These are phyloP conservation scores for Aleiodes alternator DNA, from an alignment of 2,888 invertebrate genomes.

Conservation along the genomic window DNA sequence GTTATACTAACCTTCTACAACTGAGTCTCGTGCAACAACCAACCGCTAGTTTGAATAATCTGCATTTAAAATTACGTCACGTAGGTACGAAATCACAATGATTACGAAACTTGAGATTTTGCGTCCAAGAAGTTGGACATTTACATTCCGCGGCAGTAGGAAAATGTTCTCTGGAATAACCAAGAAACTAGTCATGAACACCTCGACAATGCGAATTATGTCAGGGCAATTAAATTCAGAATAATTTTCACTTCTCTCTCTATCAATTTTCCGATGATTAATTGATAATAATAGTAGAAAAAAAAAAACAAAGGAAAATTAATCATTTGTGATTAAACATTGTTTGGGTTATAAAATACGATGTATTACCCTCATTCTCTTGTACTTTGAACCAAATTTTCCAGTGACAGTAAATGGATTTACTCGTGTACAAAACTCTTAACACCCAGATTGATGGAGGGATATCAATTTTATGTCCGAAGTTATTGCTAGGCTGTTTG, in stretches of 20 bases:
- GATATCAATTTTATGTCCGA: conserved; percentile 66
- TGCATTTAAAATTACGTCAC: conserved; percentile 69
- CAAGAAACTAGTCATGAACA: conserved; percentile 28
- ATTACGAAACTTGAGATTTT: conserved; percentile 69
- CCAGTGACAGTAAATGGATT: neutral
- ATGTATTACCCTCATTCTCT: neutral
- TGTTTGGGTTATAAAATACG: neutral
- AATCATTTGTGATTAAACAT: neutral
- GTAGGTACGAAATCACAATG: conserved; percentile 68
- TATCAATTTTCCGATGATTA: conserved; percentile 4
- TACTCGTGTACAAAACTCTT: conserved; percentile 26
- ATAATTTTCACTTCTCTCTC: conserved; percentile 7
- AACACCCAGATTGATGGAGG: conserved; percentile 50
- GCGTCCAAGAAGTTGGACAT: conserved; percentile 53
- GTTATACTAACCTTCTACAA: conserved; percentile 31
- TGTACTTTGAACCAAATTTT: neutral
- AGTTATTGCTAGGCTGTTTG: conserved; percentile 68
- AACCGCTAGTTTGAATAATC: conserved; percentile 66
- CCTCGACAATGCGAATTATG: conserved; percentile 22
- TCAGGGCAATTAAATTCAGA: conserved; percentile 17
- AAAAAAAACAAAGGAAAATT: no score
- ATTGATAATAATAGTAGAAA: neutral
- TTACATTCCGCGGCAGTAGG: conserved; percentile 56
- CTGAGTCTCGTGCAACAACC: conserved; percentile 42
- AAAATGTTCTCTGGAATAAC: conserved; percentile 27